Conservation (phyloP, 2,888 invertebrate species). For the Lithodes maja region DNA sequence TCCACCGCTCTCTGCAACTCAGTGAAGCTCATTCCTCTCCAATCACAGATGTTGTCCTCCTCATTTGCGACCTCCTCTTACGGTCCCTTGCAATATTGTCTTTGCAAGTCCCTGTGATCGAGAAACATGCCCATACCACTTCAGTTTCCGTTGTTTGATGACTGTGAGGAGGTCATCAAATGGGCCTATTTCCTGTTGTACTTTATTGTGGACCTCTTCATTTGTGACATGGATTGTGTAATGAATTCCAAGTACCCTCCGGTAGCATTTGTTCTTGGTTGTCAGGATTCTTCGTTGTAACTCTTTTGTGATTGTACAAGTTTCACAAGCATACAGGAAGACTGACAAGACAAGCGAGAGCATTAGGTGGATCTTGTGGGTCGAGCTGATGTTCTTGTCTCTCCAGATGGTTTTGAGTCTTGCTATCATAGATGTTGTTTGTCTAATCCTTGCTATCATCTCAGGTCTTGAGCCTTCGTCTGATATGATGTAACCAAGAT, state of each 20-base stretch:
- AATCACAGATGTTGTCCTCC: constrained; percentile 1
- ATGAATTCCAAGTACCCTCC: background rate
- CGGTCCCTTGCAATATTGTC: background rate
- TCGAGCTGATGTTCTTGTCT: background rate
- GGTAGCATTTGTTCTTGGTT: constrained; percentile 10
- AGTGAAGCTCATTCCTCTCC: background rate
- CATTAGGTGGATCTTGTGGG: background rate
- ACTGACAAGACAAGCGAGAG: background rate
- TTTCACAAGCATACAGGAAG: background rate
- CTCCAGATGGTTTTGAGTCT: constrained; percentile 15
- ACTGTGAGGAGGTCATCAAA: constrained; percentile 6
- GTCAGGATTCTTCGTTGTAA: constrained; percentile 16
- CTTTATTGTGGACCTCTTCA: background rate
- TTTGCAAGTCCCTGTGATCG: background rate
- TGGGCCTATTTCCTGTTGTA: background rate
- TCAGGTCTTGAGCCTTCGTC: constrained; percentile 34
- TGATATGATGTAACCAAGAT: constrained; percentile 20
- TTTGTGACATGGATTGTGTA: constrained; percentile 19
- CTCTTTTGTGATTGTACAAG: constrained; percentile 3
- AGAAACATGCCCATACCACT: constrained; percentile 7
- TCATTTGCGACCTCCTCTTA: background rate
- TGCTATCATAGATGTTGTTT: background rate
- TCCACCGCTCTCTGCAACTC: background rate
- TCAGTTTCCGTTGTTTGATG: background rate
- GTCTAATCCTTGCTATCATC: background rate